A percentile compares a stretch with the other conserved stretches of the same genome.
Evolutionary conservation across 2,113 vertebrate genomes (phyloP).

Genomic region (Mungos mungo): DNA sequence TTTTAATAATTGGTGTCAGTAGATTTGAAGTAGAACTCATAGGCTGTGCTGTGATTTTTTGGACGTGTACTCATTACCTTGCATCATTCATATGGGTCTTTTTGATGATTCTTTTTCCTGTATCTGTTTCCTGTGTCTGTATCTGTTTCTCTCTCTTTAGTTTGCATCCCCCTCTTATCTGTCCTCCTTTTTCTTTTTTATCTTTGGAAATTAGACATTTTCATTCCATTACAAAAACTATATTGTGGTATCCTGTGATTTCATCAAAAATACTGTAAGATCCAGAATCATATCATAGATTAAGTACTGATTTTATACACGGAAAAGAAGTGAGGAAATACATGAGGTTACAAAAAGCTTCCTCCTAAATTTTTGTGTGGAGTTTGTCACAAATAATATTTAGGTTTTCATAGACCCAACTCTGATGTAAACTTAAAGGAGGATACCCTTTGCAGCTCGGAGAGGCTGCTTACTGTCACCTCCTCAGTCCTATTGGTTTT

Average conservation of each 20-base stretch:
- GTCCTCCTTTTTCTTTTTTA: neutral
- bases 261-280: neutral
- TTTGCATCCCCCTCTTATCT: neutral
- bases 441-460: neutral
- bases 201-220: neutral
- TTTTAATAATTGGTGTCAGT: neutral
- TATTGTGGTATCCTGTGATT: neutral
- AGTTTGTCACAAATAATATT: neutral
- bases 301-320: neutral
- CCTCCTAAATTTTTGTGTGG: neutral
- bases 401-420: neutral
- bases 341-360: neutral
- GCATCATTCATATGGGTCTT: neutral
- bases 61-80: neutral
- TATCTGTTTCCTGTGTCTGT: neutral
- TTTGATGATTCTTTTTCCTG: neutral
- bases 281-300: neutral
- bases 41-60: neutral
- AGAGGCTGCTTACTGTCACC: neutral
- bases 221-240: neutral
- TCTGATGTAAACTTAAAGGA: neutral
- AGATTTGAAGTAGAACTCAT: neutral
- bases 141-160: neutral
- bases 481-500: neutral
- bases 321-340: neutral